Conservation (phyloP, 2,888 invertebrate species). For the Cheilosia grossa region DNA sequence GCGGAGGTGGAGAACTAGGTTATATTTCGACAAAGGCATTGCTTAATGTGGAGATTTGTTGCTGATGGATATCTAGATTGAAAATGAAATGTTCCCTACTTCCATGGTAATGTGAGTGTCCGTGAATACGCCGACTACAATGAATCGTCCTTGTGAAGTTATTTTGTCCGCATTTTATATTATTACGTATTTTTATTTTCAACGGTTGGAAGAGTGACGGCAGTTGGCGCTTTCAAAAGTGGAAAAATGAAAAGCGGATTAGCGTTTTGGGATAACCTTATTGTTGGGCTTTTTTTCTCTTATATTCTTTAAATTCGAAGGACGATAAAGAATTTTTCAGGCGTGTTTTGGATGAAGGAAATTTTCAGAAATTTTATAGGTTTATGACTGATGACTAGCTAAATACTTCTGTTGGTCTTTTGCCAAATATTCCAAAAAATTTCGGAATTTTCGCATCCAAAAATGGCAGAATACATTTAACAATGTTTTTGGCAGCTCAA, state of each 20-base stretch:
- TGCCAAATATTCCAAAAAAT: no score
- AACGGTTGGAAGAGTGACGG: not conserved
- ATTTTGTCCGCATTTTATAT: not conserved
- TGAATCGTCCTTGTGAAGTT: constrained; percentile 22
- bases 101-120: constrained; percentile 18
- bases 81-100: constrained; percentile 52
- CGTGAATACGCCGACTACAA: constrained; percentile 2
- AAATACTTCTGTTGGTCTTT: no score
- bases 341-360: no score
- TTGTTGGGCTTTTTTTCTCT: not conserved
- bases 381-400: no score
- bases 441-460: no score
- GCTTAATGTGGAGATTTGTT: constrained; percentile 68
- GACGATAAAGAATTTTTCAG: not conserved
- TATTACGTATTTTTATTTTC: constrained; percentile 1
- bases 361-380: no score
- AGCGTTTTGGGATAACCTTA: constrained; percentile 26
- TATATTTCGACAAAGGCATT: constrained; percentile 57
- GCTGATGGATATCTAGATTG: constrained; percentile 67
- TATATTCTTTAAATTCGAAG: constrained; percentile 3
- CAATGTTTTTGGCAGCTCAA: no score
- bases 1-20: constrained; percentile 7
- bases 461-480: no score
- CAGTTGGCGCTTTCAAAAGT: constrained; percentile 19
- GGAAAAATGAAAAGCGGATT: constrained; percentile 50